Evolutionary conservation across 2,797 vertebrate genomes (phyloP).

Genomic region (Chelonia mydas): DNA sequence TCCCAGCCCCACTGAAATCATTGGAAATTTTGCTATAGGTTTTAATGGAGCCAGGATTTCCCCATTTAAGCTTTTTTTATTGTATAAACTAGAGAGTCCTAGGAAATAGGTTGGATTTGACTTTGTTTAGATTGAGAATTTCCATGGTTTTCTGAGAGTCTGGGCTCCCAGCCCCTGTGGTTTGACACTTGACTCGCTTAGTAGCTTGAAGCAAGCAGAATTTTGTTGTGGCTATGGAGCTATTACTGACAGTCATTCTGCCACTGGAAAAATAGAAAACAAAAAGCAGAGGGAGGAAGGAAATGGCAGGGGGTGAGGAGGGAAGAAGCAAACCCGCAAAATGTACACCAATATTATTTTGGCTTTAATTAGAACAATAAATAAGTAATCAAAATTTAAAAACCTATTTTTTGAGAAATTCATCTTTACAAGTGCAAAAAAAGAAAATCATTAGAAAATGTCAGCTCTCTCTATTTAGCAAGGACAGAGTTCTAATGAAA

Average conservation of each 20-base stretch:
- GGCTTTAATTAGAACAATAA: not conserved
- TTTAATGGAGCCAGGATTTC: not conserved
- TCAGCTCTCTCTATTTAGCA: not conserved
- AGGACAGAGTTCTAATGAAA: not conserved
- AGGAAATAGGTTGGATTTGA: not conserved
- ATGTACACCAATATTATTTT: not conserved
- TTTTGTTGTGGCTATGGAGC: not conserved
- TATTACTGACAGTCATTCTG: not conserved
- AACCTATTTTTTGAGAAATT: not conserved
- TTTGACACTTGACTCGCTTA: not conserved
- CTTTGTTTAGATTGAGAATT: not conserved
- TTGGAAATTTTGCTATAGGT: not conserved
- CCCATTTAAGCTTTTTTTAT: not conserved
- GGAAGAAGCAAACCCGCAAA: not conserved
- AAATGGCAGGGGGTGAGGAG: not conserved
- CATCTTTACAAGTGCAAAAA: not conserved
- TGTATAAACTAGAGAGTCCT: not conserved
- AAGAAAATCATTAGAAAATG: not conserved
- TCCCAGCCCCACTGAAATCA: not conserved
- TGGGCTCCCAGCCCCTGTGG: not conserved
- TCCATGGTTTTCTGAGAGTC: not conserved
- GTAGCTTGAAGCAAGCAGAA: not conserved
- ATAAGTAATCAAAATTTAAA: not conserved
- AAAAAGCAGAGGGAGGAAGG: not conserved
- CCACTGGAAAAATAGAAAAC: not conserved